phyloP scores from a whole-genome alignment of 2,113 vertebrate genomes.

The Centropristis striata region DNA sequence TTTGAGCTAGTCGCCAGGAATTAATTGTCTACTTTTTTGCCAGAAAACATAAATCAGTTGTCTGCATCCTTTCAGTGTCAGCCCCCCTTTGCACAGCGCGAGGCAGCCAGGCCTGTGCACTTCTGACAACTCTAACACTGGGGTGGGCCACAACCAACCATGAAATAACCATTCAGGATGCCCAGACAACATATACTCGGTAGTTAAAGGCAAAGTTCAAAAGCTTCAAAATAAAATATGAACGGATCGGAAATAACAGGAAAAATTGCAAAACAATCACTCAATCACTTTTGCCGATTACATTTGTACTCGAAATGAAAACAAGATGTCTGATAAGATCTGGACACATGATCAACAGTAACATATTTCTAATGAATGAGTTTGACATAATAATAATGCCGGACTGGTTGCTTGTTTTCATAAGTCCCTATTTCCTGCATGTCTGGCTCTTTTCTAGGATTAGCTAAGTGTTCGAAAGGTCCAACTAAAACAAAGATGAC shows the following conservation, averaged over 20 bases:
- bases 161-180: constrained; percentile 58
- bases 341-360: constrained; percentile 59
- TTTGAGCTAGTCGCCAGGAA: constrained; percentile 65
- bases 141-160: constrained; percentile 46
- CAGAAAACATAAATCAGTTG: constrained; percentile 76
- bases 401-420: constrained; percentile 76
- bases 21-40: constrained; percentile 77
- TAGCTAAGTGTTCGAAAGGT: constrained; percentile 71
- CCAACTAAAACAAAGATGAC: constrained; percentile 86
- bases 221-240: constrained; percentile 5
- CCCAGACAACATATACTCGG: constrained; percentile 36
- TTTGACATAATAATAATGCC: constrained; percentile 62
- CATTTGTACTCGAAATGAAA: constrained; percentile 46
- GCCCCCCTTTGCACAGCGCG: constrained; percentile 42
- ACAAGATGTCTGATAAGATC: constrained; percentile 55
- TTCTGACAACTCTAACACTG: constrained; percentile 37
- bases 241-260: constrained; percentile 11
- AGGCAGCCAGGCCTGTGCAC: constrained; percentile 13
- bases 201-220: constrained; percentile 45
- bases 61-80: constrained; percentile 55
- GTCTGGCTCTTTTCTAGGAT: constrained; percentile 77
- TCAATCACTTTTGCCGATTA: constrained; percentile 25
- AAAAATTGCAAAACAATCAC: not conserved
- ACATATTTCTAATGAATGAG: constrained; percentile 68
- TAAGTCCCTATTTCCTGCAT: constrained; percentile 78